Evolutionary conservation across 2,797 vertebrate species (phyloP), one percentile per base, ranked within the genome.

Genomic region (Anas bernieri): DNA sequence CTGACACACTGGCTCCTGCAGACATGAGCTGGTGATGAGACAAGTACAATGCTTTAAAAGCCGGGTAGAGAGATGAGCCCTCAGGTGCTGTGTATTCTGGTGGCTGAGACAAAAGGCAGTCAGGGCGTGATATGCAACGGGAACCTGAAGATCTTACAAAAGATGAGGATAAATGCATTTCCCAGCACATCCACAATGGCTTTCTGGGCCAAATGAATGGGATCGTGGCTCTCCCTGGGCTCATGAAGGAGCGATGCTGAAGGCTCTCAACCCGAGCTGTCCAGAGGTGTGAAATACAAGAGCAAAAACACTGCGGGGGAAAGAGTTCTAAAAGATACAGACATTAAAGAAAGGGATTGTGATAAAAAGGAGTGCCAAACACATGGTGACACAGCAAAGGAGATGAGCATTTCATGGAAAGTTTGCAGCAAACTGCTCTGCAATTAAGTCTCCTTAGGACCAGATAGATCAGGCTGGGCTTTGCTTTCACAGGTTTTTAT

Each of bases 61-160:
- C 82, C 26, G 48, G 43, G 58, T 25, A 67, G 86, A 61, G 64
- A 78, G 79, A 92, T 75, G 83, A 96, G 89, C 83, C 86, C 83
- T 75, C 67, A 70, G 94, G 90, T 83, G 11, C 79, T 67, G 39
- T 67, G 43, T 75, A 37, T 86, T 66, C 85, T 59, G 62, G 74
- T 62, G 81, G 64, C 66, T 67, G 86, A 96, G 88, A 93, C 72
- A 87, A 82, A 87, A 87, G 83, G 48, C 67, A 76, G 76, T 8
- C 63, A 50, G 30, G 17, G 26, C 55, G 8, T 48, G 67, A 84
- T 82, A 17, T 46, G 86, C 48, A 43, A 62, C 0, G 0, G 63
- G 45, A 90, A 78, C 48, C 48, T 2, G 3, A 58, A 72, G 68
- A 72, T 79, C 86, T 82, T 79, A 68, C 43, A 62, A 55, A 67